Base-by-base conservation (phyloP, 2,113 vertebrate species). In the Nymphicus hollandicus region DNA sequence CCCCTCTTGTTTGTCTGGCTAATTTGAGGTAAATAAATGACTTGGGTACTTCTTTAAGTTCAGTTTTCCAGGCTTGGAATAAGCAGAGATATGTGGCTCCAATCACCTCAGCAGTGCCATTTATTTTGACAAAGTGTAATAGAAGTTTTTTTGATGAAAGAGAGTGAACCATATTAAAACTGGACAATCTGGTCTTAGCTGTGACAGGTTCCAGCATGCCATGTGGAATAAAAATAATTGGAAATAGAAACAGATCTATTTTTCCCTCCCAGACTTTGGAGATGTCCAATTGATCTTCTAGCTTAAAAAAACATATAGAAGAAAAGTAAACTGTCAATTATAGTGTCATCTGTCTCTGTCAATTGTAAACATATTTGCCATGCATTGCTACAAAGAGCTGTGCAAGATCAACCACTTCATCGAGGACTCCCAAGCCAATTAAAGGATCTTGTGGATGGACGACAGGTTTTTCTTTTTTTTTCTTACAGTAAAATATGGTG, bases 211-310 rank as follows among this genome's bases (percentile, higher is more conserved):
- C 91, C 80, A 88, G 73, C 27, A 56, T 49, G 56, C 55, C 65
- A 79, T 12, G 19, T 2, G 65, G 83, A 96, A 83, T 74, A 93
- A 93, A 96, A 96, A 89, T 93, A 96, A 94, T 81, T 95, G 80
- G 76, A 93, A 68, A 9, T 70, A 85, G 55, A 90, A 95, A 94
- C 10, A 87, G 43, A 77, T 83, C 81, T 93, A 43, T 87, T 95
- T 93, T 91, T 86, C 52, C 68, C 27, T 83, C 84, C 66, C 46
- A 66, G 24, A 93, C 31, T 74, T 41, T 85, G 47, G 46, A 83
- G 78, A 79, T 71, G 61, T 84, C 86, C 46, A 60, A 94, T 14
- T 94, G 86, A 94, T 96, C 80, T 86, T 64, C 39, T 29, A 80
- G 41, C 41, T 66, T 88, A 49, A 69, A 90, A 93, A 92, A 69